Base-by-base conservation (phyloP, 1,140 invertebrate genomes). In the Leptinotarsa lineolata region DNA sequence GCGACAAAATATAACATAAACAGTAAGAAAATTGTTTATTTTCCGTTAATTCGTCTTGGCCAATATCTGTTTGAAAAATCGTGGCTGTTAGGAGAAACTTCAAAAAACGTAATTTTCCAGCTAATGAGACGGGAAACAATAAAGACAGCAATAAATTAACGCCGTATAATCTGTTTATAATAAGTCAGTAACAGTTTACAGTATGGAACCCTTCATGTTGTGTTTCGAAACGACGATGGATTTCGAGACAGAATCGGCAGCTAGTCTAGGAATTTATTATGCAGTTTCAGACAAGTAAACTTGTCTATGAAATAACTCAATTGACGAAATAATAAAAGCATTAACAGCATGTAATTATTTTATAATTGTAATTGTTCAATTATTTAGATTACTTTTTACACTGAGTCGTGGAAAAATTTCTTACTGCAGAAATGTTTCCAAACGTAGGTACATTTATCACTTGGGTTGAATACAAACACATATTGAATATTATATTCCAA, bases 141-240 rank as follows among this genome's bases (percentile, higher is more conserved):
- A 80, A 80, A 80, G 77, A 77, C 77, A 73, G 71, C 73, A 76
- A 80, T 80, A 80, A 80, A 80, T 80, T 80, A 80, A 72, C 78
- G 77, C 75, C 74, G 77, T 74, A 78, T 78, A 80, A 75, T 74
- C 76, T 80, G 78, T 80, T 80, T 80, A 80, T 78, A 80, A 80
- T 79, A 79, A 80, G 74, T 77, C 78, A 70, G 61, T 80, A 76
- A 78, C 78, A 73, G 78, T 80, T 80, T 80, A 80, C 75, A 78
- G 66, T 77, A 74, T 80, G 77, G 77, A 77, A 75, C 77, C 68
- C 72, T 75, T 80, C 78, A 79, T 61, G 68, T 73, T 58, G 63
- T 68, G 64, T 72, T 72, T 75, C 46, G 44, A 68, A 54, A 58
- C 21, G 67, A 64, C 68, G 67, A 76, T 76, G 71, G 72, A 76